Percentiles rank a stretch among this genome's conserved stretches.
These are phyloP conservation scores for Tinea pellionella DNA, from an alignment of 2,888 invertebrate genomes.

Conservation along the genomic window DNA sequence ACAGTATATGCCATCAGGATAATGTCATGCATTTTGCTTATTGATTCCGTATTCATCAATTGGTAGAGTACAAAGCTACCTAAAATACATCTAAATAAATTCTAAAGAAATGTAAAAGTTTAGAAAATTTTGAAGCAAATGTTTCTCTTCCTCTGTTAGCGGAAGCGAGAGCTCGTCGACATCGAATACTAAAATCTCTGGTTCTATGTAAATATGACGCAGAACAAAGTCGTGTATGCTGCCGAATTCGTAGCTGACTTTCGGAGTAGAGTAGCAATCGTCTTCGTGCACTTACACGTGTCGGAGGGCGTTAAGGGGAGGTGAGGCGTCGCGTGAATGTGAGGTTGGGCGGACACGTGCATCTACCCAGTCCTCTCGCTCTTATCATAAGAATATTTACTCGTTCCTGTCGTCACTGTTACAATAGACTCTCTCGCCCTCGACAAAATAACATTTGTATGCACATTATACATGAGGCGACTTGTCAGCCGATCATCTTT, in stretches of 20 bases:
- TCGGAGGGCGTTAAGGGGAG: conserved; percentile 27
- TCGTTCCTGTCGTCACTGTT: conserved; percentile 14
- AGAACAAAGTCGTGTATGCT: conserved; percentile 49
- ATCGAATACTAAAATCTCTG: conserved; percentile 43
- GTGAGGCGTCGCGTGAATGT: conserved; percentile 13
- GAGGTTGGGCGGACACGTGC: conserved; percentile 49
- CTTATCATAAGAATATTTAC: conserved; percentile 45
- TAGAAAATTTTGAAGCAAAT: conserved; percentile 19
- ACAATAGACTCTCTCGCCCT: conserved; percentile 22
- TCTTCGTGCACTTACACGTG: conserved; percentile 43
- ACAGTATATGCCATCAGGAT: too few species aligned
- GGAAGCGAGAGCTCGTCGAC: conserved; percentile 35
- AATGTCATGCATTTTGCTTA: too few species aligned
- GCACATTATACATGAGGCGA: conserved; percentile 62
- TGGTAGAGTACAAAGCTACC: too few species aligned
- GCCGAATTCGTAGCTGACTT: conserved; percentile 39
- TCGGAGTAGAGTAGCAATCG: conserved; percentile 28
- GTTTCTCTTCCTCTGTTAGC: conserved; percentile 26
- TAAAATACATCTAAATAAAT: neutral
- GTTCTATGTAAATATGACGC: conserved; percentile 48
- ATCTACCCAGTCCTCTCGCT: conserved; percentile 30
- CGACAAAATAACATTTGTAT: conserved; percentile 42
- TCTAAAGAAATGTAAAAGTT: neutral
- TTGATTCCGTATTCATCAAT: too few species aligned
- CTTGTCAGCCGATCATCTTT: conserved; percentile 55